A percentile compares a stretch with the other conserved stretches of the same genome.
Evolutionary conservation across 2,797 vertebrate species (phyloP).

Genomic region (Hyperoplus lanceolatus): DNA sequence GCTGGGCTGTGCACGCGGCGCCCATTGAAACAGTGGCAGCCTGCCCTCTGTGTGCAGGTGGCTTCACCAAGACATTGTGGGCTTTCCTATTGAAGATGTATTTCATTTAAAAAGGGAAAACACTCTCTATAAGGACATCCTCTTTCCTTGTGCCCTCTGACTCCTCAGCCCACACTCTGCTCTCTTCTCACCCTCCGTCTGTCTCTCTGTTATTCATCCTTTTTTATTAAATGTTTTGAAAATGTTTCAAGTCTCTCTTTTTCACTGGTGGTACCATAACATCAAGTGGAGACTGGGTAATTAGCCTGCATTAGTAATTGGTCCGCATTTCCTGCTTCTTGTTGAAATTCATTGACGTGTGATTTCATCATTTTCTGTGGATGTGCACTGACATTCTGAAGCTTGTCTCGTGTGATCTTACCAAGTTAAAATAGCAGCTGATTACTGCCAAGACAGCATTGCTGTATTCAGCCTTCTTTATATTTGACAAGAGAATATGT

Average conservation of each 20-base stretch:
- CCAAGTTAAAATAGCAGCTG: slow-evolving; percentile 27
- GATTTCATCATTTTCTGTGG: slow-evolving; percentile 56
- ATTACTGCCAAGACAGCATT: slow-evolving; percentile 15
- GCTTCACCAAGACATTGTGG: slow-evolving; percentile 70
- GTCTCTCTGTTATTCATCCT: slow-evolving; percentile 15
- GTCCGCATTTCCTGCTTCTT: slow-evolving; percentile 51
- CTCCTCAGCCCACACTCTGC: slow-evolving; percentile 13
- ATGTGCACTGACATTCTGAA: slow-evolving; percentile 35
- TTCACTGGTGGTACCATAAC: slow-evolving; percentile 13
- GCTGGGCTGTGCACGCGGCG: slow-evolving; percentile 77
- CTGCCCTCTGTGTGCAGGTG: slow-evolving; percentile 84
- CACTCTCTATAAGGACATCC: slow-evolving; percentile 57
- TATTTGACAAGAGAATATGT: background rate
- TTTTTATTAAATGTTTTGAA: slow-evolving; percentile 2
- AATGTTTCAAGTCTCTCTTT: slow-evolving; percentile 40
- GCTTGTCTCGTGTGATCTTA: slow-evolving; percentile 40
- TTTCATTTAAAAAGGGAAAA: slow-evolving; percentile 58
- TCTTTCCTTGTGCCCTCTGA: slow-evolving; percentile 34
- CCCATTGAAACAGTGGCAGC: slow-evolving; percentile 82
- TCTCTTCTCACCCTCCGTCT: slow-evolving; percentile 24
- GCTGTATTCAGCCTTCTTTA: background rate
- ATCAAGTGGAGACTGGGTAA: slow-evolving; percentile 43
- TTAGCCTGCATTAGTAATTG: slow-evolving; percentile 58
- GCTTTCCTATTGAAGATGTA: slow-evolving; percentile 74
- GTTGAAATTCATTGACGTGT: slow-evolving; percentile 44